Evolutionary conservation across 23 tunicate genomes (phyloP).

Genomic region (Clavelina lepadiformis): DNA sequence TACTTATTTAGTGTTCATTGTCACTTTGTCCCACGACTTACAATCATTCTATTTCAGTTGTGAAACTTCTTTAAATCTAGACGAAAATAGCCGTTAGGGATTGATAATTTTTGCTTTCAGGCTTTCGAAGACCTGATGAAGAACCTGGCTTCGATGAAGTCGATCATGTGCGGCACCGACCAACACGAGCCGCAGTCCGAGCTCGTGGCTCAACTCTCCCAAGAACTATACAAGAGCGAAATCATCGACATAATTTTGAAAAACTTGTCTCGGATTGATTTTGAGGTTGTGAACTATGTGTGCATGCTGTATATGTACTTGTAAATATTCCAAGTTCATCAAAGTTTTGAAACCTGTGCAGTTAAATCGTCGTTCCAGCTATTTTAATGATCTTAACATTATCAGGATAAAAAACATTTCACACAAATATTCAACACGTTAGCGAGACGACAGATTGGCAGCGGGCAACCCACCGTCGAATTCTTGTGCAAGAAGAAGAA

Average conservation of each 20-base stretch:
- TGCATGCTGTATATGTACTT: too few species aligned
- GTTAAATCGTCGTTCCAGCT: too few species aligned
- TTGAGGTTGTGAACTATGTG: too few species aligned
- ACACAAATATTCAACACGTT: constrained; percentile 85
- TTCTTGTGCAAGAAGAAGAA: constrained; percentile 31
- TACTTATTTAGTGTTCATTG: too few species aligned
- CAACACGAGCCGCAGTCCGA: constrained; percentile 86
- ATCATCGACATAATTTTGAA: constrained; percentile 28
- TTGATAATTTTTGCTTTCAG: too few species aligned
- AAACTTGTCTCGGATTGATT: constrained; percentile 52
- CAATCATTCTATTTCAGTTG: too few species aligned
- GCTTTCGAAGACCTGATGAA: constrained; percentile 83
- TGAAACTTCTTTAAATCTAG: too few species aligned
- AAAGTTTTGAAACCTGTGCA: too few species aligned
- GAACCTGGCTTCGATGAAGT: constrained; percentile 65
- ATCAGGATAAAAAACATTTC: constrained; percentile 91
- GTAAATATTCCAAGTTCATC: too few species aligned
- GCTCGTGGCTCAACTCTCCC: constrained; percentile 82
- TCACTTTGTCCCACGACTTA: too few species aligned
- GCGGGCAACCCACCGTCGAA: constrained; percentile 87
- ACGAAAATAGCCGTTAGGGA: too few species aligned
- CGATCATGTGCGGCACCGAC: constrained; percentile 84
- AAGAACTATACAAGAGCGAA: constrained; percentile 65
- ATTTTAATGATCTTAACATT: not conserved
- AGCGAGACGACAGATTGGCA: constrained; percentile 86